phyloP scores from a whole-genome alignment of 2,888 invertebrate genomes.

The Ectemnius continuus region DNA sequence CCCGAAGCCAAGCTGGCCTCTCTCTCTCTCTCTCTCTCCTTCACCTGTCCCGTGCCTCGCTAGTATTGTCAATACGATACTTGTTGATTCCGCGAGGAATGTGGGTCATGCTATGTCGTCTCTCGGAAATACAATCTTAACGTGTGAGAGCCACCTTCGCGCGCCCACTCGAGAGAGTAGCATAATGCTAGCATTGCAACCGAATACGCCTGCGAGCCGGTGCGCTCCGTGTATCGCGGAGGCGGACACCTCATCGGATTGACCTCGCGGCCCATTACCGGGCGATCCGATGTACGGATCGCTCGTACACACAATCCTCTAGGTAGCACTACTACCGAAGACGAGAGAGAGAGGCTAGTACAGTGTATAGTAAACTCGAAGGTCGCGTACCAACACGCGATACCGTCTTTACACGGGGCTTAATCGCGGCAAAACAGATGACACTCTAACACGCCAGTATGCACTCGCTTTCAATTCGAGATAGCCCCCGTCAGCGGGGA shows the following conservation, averaged over 20 bases:
- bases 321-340: no score
- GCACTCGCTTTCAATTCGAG: constrained; percentile 23
- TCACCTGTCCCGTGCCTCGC: not conserved
- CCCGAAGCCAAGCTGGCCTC: not conserved
- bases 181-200: constrained; percentile 27
- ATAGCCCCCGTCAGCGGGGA: not conserved
- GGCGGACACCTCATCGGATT: constrained; percentile 9
- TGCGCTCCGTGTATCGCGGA: constrained; percentile 2
- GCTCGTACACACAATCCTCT: not conserved
- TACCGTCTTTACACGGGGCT: constrained; percentile 25
- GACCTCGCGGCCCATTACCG: constrained; percentile 22
- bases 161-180: constrained; percentile 27
- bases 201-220: constrained; percentile 32
- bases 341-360: no score
- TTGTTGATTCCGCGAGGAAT: constrained; percentile 47
- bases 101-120: constrained; percentile 29
- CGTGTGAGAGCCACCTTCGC: constrained; percentile 15
- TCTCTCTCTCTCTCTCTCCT: not conserved
- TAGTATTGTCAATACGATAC: constrained; percentile 49
- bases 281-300: constrained; percentile 11
- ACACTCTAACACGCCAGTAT: constrained; percentile 15
- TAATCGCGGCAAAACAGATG: constrained; percentile 24
- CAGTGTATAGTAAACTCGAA: not conserved
- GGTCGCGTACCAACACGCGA: constrained; percentile 23
- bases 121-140: constrained; percentile 41